Conservation (phyloP, 2,797 vertebrate species). For the Numenius phaeopus region DNA sequence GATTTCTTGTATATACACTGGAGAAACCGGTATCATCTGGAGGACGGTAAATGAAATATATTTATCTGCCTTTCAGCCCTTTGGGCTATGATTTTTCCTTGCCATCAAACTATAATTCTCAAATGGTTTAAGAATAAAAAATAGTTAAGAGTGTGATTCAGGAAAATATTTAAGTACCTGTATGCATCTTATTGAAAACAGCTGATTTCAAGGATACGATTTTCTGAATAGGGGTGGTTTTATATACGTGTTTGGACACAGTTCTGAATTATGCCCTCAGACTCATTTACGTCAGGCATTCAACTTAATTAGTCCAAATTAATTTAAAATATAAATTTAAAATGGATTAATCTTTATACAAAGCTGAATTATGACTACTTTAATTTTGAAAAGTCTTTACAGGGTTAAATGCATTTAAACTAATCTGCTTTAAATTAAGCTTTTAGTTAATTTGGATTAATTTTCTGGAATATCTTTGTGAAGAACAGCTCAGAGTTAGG, state of each 20-base stretch:
- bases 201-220: background rate
- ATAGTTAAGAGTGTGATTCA: background rate
- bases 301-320: slow-evolving; percentile 62
- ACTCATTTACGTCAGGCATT: slow-evolving; percentile 22
- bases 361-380: slow-evolving; percentile 53
- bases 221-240: background rate
- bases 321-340: slow-evolving; percentile 49
- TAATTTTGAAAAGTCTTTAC: slow-evolving; percentile 56
- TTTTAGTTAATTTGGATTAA: slow-evolving; percentile 69
- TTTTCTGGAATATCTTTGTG: slow-evolving; percentile 44
- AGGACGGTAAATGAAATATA: slow-evolving; percentile 11
- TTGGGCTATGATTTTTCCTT: slow-evolving; percentile 10
- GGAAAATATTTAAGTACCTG: background rate
- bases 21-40: slow-evolving; percentile 32
- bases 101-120: background rate
- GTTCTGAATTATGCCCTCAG: slow-evolving; percentile 1
- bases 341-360: slow-evolving; percentile 59
- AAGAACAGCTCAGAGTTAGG: slow-evolving; percentile 19
- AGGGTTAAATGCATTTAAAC: slow-evolving; percentile 65
- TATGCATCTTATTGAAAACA: background rate
- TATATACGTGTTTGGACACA: background rate
- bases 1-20: background rate
- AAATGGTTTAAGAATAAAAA: slow-evolving; percentile 16
- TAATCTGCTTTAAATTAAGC: slow-evolving; percentile 72
- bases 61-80: slow-evolving; percentile 17